Conservation (phyloP, 2,113 vertebrate species). For the Mastomys natalensis region DNA sequence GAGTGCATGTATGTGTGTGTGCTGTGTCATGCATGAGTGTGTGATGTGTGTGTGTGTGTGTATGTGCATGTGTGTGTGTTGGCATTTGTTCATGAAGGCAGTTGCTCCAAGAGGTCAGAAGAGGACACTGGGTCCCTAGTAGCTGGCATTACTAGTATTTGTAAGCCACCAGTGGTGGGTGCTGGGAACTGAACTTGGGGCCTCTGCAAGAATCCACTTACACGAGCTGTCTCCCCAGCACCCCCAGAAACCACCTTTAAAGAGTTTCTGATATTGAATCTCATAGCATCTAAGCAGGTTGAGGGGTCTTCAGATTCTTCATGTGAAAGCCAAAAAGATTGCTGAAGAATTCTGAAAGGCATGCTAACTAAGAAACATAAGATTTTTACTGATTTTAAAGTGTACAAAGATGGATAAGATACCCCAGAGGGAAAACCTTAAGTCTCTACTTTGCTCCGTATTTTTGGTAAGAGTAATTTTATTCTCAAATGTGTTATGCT, state of each 20-base stretch:
- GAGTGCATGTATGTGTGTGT: neutral
- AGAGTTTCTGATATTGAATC: neutral
- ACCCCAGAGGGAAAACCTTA: neutral
- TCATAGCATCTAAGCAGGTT: neutral
- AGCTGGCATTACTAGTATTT: neutral
- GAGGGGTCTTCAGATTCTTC: slow-evolving; percentile 26
- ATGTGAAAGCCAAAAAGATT: neutral
- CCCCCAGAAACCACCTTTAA: neutral
- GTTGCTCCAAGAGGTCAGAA: neutral
- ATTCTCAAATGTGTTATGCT: neutral
- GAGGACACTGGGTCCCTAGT: no score
- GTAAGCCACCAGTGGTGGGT: neutral
- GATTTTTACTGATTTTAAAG: neutral
- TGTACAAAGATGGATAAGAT: neutral
- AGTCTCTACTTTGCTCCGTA: neutral
- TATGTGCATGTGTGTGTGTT: neutral
- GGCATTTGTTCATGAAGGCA: neutral
- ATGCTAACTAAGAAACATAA: neutral
- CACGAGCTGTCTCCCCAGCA: neutral
- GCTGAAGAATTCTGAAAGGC: slow-evolving; percentile 8
- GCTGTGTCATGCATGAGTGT: neutral
- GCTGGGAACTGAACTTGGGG: neutral
- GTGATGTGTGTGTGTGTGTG: neutral
- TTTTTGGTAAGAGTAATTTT: neutral
- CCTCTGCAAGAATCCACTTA: neutral